Conservation (phyloP, 2,113 vertebrate genomes). For the Eurystomus gularis region DNA sequence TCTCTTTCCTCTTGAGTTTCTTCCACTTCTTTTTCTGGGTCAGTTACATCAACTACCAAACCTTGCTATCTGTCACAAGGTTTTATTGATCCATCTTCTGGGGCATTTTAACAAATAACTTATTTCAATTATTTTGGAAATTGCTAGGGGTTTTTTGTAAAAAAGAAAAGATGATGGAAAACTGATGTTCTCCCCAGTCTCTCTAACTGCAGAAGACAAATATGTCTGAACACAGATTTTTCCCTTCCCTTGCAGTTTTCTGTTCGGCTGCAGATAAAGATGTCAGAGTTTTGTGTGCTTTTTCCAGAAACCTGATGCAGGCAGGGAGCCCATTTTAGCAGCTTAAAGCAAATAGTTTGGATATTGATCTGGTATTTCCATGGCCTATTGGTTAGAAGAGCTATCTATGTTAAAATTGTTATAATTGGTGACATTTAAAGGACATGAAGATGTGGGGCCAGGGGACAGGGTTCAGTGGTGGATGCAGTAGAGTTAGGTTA, state of each 20-base stretch:
- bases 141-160: background rate
- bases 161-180: background rate
- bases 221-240: background rate
- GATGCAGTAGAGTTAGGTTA: too few species aligned
- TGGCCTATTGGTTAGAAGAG: background rate
- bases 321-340: background rate
- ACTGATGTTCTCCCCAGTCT: background rate
- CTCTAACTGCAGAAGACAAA: background rate
- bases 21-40: background rate
- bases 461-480: too few species aligned
- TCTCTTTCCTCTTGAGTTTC: background rate
- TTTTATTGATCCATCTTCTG: background rate
- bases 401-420: background rate
- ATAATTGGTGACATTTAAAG: too few species aligned
- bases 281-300: background rate
- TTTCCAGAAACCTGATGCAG: background rate
- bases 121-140: background rate
- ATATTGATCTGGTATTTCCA: background rate
- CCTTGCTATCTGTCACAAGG: background rate
- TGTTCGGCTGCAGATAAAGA: background rate
- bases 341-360: background rate
- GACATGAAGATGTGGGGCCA: too few species aligned
- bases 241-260: background rate
- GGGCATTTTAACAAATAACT: background rate
- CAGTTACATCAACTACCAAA: background rate